Base-by-base conservation (phyloP, 2,888 invertebrate species). In the Salpingus planirostris region DNA sequence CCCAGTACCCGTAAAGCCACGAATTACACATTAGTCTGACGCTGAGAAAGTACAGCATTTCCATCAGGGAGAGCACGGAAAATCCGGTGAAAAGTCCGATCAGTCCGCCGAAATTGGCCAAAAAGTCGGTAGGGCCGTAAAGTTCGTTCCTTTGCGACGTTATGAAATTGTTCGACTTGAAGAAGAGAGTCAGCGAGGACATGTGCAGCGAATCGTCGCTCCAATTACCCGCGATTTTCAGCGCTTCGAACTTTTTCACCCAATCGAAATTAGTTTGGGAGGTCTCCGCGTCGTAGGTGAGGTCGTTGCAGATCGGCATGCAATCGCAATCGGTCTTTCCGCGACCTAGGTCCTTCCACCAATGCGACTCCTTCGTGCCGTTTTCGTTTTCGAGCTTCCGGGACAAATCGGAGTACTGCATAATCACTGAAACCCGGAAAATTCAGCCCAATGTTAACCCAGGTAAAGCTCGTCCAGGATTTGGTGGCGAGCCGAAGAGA, bases 21-120 rank as follows among this genome's bases (percentile, higher is more conserved):
- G 52, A 38, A 44, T 64, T 66, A 36, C 62, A 62, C 33, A 51
- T 54, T 11, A 63, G 37, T 27, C 65, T 47, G 5, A 74, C 60
- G 0, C 70, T 69, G 25, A 68, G 57, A 51, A 71, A 74, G 47
- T 74, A 74, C 3, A 72, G 52, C 11, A 73, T 57, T 47, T 74
- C 74, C 27, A 73, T 67, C 13, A 73, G 32, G 2, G 66, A 65
- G 10, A 66, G 51, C 11, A 65, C 44, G 3, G 65, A 66, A 39
- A 66, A 63, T 40, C 65, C 66, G 15, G 58, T 58, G 35, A 59
- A 62, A 8, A 62, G 42, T n/a, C 61, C 80, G 10, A 80, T 63
- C 1, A 80, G 60, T 44, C 80, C 80, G 3, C 80, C 80, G 48
- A 76, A 76, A 57, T 78, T 78, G 39, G 79, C 79, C 21, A 79